Evolutionary conservation across 2,797 vertebrate species (phyloP).

Genomic region (Crocodylus rhombifer): DNA sequence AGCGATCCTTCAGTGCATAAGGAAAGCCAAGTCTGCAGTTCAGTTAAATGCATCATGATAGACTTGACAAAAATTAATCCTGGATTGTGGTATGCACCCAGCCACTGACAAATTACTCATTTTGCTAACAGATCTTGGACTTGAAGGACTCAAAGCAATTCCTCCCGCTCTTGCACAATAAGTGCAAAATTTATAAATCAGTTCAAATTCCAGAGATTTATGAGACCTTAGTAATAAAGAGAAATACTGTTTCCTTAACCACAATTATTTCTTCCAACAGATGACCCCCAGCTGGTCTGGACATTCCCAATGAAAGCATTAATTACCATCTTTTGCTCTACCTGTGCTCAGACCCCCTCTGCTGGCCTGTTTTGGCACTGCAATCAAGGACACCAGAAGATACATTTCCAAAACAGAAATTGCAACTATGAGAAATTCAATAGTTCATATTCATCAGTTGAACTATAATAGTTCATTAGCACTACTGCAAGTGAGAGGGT

Average conservation of each 20-base stretch:
- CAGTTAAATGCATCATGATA: not conserved
- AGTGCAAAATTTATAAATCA: not conserved
- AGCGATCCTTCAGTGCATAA: not conserved
- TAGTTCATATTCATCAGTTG: not conserved
- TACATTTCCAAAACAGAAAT: not conserved
- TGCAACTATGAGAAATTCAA: not conserved
- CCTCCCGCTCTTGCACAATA: not conserved
- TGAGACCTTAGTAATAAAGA: not conserved
- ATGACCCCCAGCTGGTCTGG: not conserved
- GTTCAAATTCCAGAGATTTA: not conserved
- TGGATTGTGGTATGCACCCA: not conserved
- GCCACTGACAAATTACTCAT: not conserved
- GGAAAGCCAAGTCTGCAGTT: not conserved
- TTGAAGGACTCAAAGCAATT: not conserved
- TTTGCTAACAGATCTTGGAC: not conserved
- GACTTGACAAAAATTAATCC: not conserved
- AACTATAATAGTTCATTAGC: not conserved
- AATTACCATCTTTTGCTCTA: not conserved
- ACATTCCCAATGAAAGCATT: not conserved
- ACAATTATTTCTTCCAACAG: not conserved
- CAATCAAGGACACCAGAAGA: not conserved
- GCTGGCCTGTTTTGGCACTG: constrained; percentile 41
- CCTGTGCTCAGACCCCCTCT: constrained; percentile 51
- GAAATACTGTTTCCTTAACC: rapidly evolving
- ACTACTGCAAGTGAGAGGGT: not conserved